Evolutionary conservation across 2,113 vertebrate species (phyloP).

Genomic region (Cyprinus carpio): DNA sequence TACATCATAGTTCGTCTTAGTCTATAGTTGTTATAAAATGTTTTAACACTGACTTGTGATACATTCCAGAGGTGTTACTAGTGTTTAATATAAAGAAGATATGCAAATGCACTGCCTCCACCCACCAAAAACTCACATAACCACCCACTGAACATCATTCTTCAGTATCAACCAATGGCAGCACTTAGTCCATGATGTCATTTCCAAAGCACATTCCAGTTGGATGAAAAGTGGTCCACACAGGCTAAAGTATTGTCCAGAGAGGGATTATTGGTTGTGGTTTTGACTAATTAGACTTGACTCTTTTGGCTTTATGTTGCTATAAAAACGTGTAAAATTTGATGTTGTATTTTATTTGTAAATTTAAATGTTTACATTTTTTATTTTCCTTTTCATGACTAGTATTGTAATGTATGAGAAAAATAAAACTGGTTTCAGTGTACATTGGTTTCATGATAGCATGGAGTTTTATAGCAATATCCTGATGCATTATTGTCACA

Average conservation of each 20-base stretch:
- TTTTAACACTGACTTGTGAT: background rate
- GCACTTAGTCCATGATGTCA: conserved; percentile 22
- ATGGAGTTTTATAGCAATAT: background rate
- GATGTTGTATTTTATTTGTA: background rate
- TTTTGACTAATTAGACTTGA: background rate
- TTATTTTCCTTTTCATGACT: too few species aligned
- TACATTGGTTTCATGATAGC: background rate
- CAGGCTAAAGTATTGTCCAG: background rate
- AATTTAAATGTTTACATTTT: too few species aligned
- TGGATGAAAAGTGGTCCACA: conserved; percentile 25
- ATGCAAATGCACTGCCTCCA: background rate
- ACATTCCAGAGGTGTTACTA: background rate
- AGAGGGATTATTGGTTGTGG: conserved; percentile 1
- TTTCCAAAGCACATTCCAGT: conserved; percentile 9
- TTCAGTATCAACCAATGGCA: conserved; percentile 10
- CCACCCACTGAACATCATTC: conserved; percentile 22
- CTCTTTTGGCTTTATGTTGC: background rate
- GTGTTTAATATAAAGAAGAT: background rate
- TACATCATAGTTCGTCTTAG: background rate
- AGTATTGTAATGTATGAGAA: background rate
- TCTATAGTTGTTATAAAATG: background rate
- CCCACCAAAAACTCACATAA: background rate
- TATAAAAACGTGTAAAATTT: background rate
- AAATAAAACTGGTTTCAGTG: background rate
- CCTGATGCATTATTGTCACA: background rate